Evolutionary conservation across 2,113 vertebrate species (phyloP).

Genomic region (Delphinus delphis): DNA sequence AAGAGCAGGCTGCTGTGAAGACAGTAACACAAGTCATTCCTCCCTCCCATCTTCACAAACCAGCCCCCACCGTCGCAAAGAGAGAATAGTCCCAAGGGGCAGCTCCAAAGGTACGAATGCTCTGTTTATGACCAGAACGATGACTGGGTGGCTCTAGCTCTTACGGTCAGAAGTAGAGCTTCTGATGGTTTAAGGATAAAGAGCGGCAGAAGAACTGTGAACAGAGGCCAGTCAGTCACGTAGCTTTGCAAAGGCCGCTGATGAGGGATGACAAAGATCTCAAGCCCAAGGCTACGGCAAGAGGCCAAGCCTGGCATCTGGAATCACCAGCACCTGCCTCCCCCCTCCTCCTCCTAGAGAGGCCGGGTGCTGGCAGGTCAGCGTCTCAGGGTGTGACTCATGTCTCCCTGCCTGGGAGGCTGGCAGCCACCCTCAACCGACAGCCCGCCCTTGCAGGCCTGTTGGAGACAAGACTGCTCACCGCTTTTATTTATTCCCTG

Average conservation of each 20-base stretch:
- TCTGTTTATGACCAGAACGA: not conserved
- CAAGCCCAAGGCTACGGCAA: not conserved
- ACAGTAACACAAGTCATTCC: not conserved
- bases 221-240: not conserved
- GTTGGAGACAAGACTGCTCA: conserved; percentile 42
- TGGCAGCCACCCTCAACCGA: not conserved
- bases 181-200: not conserved
- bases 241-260: not conserved
- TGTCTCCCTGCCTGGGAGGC: conserved; percentile 33
- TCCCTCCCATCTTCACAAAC: not conserved
- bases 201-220: not conserved
- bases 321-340: not conserved
- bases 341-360: conserved; percentile 1
- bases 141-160: not conserved
- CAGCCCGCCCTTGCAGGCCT: conserved; percentile 28
- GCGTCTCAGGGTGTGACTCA: conserved; percentile 45
- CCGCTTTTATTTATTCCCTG: conserved; percentile 56
- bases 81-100: not conserved
- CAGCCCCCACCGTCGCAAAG: not conserved
- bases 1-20: not conserved
- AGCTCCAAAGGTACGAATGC: not conserved
- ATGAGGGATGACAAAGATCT: not conserved
- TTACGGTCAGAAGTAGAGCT: not conserved
- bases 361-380: conserved; percentile 39
- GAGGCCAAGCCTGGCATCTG: not conserved